phyloP scores from a whole-genome alignment of 2,888 invertebrate genomes.

The Saturnia japonica region DNA sequence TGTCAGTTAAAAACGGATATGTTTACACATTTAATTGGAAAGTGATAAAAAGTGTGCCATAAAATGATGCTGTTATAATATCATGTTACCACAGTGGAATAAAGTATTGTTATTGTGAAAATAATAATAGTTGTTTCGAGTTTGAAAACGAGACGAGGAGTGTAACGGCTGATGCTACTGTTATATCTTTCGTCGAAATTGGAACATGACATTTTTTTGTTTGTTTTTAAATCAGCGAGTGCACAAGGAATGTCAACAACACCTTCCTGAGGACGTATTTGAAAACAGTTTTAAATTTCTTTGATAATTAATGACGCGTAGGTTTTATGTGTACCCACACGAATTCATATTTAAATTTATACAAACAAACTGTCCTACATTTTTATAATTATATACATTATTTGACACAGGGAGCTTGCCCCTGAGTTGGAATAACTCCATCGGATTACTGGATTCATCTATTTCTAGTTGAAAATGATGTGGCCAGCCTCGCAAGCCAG shows the following conservation, averaged over 20 bases:
- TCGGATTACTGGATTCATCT: not conserved
- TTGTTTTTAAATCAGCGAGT: not conserved
- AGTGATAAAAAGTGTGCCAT: not conserved
- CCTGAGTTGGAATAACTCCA: not conserved
- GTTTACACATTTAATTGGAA: not conserved
- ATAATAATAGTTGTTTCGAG: not conserved
- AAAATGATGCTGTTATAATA: not conserved
- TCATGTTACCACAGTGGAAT: not conserved
- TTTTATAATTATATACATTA: not conserved
- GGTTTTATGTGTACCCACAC: not conserved
- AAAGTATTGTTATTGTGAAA: not conserved
- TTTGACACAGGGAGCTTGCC: constrained; percentile 7
- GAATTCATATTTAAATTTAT: not conserved
- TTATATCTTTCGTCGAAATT: not conserved
- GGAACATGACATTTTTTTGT: not conserved
- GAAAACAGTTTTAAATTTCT: not conserved
- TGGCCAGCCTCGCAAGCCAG: constrained; percentile 88
- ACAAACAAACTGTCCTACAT: not conserved
- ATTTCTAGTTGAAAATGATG: constrained; percentile 76
- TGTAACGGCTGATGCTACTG: not conserved
- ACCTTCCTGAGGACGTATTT: not conserved
- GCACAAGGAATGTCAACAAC: not conserved
- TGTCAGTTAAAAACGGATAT: not conserved
- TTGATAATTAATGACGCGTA: not conserved
- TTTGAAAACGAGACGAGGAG: not conserved